phyloP scores from a whole-genome alignment of 2,797 vertebrate species.

The Schizopygopsis pylzovi region DNA sequence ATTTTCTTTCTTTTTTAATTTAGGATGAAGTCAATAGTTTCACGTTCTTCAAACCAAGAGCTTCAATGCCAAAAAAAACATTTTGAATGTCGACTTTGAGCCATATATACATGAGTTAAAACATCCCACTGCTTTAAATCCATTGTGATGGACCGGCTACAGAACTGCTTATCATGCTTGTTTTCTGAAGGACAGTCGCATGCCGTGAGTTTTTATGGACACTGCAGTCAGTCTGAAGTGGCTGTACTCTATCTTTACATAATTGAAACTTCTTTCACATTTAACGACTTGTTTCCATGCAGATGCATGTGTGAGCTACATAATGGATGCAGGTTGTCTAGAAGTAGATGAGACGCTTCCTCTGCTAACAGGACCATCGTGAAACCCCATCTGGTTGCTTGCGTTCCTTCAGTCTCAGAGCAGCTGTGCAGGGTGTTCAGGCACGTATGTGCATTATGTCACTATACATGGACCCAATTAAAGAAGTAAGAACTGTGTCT shows the following conservation, averaged over 20 bases:
- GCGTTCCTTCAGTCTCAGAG: slow-evolving; percentile 64
- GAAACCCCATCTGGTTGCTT: slow-evolving; percentile 64
- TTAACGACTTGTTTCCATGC: not conserved
- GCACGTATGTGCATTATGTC: slow-evolving; percentile 56
- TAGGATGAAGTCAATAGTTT: too few species aligned
- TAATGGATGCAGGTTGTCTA: slow-evolving; percentile 6
- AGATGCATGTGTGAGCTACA: not conserved
- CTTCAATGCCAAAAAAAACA: not conserved
- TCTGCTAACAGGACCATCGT: slow-evolving; percentile 47
- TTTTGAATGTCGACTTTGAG: not conserved
- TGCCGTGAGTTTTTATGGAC: not conserved
- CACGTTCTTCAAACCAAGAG: not conserved
- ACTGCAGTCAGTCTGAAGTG: slow-evolving; percentile 8
- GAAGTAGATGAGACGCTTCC: slow-evolving; percentile 35
- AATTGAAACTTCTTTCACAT: not conserved
- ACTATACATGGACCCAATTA: slow-evolving; percentile 64
- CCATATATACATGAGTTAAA: not conserved
- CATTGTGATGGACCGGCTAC: not conserved
- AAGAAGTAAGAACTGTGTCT: slow-evolving; percentile 44
- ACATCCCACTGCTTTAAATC: not conserved
- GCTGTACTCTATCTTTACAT: not conserved
- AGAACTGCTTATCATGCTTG: slow-evolving; percentile 19
- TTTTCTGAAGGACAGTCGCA: slow-evolving; percentile 13
- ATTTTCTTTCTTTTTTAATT: too few species aligned
- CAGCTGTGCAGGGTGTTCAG: slow-evolving; percentile 70